Base-by-base conservation (phyloP, 2,113 vertebrate species). In the Nothobranchius furzeri region DNA sequence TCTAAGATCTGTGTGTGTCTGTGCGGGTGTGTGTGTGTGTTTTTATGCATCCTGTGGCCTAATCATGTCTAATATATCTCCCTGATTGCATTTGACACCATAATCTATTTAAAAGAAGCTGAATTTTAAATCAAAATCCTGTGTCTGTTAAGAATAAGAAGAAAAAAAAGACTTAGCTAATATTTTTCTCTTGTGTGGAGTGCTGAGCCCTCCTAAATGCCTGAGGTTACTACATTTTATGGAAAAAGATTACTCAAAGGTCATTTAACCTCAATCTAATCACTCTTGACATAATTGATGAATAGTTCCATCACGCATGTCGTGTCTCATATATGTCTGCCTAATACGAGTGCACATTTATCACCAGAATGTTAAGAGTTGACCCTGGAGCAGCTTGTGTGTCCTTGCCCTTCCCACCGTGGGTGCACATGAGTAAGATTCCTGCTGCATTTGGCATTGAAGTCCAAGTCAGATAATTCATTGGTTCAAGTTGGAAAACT, bases 241-340 rank as follows among this genome's bases (percentile, higher is more conserved):
- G 74, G 70, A 81, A 83, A 73, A 82, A 30, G 30, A 59, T 66
- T 86, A 66, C 52, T 74, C 47, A 64, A 59, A 79, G 82, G 87
- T 88, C 85, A 88, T 87, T 89, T 86, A 87, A 70, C 64, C 58
- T 17, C 60, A 76, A 70, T 70, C 76, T 91, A 88, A 92, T 92
- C 84, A 80, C 79, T 84, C 70, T 78, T 89, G 87, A 90, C 87
- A 86, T 75, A 78, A 82, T 68, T 90, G 82, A 91, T 89, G 75
- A 89, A 90, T 83, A 79, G 81, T 87, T 88, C 83, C 71, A 79
- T 88, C 87, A 66, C 79, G 88, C 74, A 70, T 91, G 89, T 91
- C 91, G 91, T 85, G 82, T 90, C 86, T 91, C 84, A 91, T 92
- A 85, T 75, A 87, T 85, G 73, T 90, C 85, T 87, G 58, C 66